Percentiles rank a stretch among this genome's conserved stretches.
These are phyloP conservation scores for Opisthocomus hoazin DNA, from an alignment of 2,113 vertebrate genomes.

Conservation along the genomic window DNA sequence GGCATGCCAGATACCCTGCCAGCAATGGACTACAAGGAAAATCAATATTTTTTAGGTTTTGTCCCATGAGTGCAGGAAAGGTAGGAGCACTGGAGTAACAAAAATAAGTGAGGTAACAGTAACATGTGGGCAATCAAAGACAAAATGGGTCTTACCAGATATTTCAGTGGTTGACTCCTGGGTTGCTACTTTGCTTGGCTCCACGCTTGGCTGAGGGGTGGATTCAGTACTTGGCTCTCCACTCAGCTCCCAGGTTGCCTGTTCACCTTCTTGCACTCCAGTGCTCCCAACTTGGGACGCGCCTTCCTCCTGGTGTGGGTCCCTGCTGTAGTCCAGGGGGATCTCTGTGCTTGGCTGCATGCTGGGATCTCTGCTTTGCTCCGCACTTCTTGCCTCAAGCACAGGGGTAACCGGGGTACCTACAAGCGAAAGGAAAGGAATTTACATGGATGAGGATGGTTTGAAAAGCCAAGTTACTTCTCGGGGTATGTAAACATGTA, in stretches of 20 bases:
- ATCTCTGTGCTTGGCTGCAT: background rate
- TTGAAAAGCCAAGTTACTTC: background rate
- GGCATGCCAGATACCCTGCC: background rate
- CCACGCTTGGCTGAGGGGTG: background rate
- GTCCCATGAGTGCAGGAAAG: background rate
- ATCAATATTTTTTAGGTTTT: background rate
- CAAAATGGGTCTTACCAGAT: background rate
- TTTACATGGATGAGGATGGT: background rate
- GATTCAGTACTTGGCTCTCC: background rate
- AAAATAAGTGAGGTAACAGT: background rate
- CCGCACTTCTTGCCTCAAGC: background rate
- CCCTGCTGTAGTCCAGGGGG: background rate
- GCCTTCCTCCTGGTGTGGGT: background rate
- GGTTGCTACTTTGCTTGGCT: background rate
- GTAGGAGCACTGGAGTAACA: background rate
- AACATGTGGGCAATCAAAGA: background rate
- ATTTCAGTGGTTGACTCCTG: background rate
- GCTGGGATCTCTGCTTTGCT: background rate
- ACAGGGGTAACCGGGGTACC: background rate
- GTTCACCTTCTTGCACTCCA: background rate
- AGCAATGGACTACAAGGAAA: background rate
- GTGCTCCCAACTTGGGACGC: background rate
- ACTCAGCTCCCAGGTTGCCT: background rate
- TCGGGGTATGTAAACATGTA: background rate
- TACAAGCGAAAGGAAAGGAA: background rate